phyloP scores from a whole-genome alignment of 2,797 vertebrate species.

The Emys orbicularis region DNA sequence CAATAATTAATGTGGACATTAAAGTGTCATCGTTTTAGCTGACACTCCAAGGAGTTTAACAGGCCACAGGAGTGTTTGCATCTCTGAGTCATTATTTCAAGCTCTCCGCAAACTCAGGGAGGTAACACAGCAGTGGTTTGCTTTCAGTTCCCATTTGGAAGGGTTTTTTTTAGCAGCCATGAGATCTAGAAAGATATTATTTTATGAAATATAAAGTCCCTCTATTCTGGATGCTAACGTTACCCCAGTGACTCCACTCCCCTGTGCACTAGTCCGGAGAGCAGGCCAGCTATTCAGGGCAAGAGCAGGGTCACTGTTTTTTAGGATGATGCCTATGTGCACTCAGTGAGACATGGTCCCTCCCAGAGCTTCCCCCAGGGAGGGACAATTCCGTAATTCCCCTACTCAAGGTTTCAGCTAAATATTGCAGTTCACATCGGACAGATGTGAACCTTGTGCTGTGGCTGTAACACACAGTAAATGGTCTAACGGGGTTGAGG shows the following conservation, averaged over 20 bases:
- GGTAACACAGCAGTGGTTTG: not conserved
- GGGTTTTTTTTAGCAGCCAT: not conserved
- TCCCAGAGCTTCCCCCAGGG: not conserved
- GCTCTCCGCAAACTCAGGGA: not conserved
- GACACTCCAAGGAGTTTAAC: not conserved
- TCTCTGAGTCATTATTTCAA: not conserved
- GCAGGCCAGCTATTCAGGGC: fast-evolving
- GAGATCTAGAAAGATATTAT: not conserved
- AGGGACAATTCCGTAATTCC: not conserved
- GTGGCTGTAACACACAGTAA: not conserved
- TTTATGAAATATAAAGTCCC: not conserved
- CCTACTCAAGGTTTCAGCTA: not conserved
- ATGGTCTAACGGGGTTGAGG: not conserved
- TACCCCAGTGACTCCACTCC: not conserved
- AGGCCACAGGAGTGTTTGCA: not conserved
- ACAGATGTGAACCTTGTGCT: not conserved
- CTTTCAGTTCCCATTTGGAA: not conserved
- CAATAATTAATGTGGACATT: not conserved
- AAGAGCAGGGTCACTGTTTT: not conserved
- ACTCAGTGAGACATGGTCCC: not conserved
- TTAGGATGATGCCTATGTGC: not conserved
- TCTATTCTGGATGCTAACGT: not conserved
- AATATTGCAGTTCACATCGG: not conserved
- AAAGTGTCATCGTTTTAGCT: not conserved
- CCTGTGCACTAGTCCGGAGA: not conserved